phyloP scores from a whole-genome alignment of 2,113 vertebrate species.

The Prunella fulvescens region DNA sequence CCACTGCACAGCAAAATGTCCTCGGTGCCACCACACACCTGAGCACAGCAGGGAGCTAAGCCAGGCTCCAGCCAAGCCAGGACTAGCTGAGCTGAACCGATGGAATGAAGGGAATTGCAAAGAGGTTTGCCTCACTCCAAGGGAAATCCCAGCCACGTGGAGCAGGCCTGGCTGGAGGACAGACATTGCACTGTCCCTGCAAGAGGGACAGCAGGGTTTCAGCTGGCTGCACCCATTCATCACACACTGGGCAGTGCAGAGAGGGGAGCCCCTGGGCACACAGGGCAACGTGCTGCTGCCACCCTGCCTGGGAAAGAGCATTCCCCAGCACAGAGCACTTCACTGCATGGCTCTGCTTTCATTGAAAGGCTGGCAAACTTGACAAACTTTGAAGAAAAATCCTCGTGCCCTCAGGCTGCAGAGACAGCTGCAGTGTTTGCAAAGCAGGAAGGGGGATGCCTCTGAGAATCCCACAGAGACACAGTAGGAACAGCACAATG shows the following conservation, averaged over 20 bases:
- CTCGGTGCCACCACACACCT: rapidly evolving
- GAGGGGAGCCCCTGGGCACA: not conserved
- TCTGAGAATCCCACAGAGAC: not conserved
- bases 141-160: not conserved
- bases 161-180: not conserved
- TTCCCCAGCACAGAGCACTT: rapidly evolving
- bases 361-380: not conserved
- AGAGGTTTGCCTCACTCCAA: not conserved
- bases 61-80: not conserved
- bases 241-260: rapidly evolving
- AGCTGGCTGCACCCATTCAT: not conserved
- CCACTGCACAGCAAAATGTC: not conserved
- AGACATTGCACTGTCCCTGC: not conserved
- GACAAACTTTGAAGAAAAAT: not conserved
- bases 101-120: not conserved
- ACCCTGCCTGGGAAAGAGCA: not conserved
- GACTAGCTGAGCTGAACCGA: not conserved
- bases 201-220: not conserved
- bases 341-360: not conserved
- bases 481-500: not conserved
- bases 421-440: not conserved
- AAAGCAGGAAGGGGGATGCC: not conserved
- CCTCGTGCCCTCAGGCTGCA: not conserved
- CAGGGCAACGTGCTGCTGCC: not conserved
- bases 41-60: not conserved